phyloP scores from a whole-genome alignment of 2,113 vertebrate species.

The Xiphophorus maculatus region DNA sequence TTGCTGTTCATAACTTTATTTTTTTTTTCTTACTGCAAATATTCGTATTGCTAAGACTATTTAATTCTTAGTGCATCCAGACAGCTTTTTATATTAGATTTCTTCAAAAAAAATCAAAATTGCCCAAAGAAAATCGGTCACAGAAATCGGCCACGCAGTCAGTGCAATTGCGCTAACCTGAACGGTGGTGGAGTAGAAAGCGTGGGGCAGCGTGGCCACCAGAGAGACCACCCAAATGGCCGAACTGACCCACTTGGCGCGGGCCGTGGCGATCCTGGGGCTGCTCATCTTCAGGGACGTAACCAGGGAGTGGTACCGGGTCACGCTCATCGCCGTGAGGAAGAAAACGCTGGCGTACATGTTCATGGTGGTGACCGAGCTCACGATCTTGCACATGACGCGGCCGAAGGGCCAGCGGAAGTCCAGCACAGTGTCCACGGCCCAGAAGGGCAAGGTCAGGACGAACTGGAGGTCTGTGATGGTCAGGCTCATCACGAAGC shows the following conservation, averaged over 20 bases:
- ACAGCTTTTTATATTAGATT: not conserved
- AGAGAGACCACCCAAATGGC: constrained; percentile 81
- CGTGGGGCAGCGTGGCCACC: constrained; percentile 81
- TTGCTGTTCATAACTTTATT: not conserved
- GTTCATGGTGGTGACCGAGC: constrained; percentile 83
- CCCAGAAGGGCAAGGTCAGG: constrained; percentile 85
- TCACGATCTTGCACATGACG: constrained; percentile 84
- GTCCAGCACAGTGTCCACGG: constrained; percentile 81
- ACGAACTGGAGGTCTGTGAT: constrained; percentile 85
- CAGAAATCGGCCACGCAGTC: not conserved
- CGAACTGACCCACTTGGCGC: constrained; percentile 77
- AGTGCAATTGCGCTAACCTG: constrained; percentile 50
- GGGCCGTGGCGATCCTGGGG: constrained; percentile 42
- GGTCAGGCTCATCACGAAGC: constrained; percentile 82
- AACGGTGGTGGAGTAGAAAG: constrained; percentile 80
- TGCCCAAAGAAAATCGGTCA: not conserved
- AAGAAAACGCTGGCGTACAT: constrained; percentile 86
- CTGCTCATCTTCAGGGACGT: constrained; percentile 77
- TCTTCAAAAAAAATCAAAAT: not conserved
- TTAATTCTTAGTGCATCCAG: no score
- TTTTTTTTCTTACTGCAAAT: not conserved
- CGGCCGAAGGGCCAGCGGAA: constrained; percentile 85
- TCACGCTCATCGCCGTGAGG: constrained; percentile 83
- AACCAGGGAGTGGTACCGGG: constrained; percentile 79
- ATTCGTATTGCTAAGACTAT: not conserved